Base-by-base conservation (phyloP, 1,140 invertebrate species). In the Ruditapes philippinarum region DNA sequence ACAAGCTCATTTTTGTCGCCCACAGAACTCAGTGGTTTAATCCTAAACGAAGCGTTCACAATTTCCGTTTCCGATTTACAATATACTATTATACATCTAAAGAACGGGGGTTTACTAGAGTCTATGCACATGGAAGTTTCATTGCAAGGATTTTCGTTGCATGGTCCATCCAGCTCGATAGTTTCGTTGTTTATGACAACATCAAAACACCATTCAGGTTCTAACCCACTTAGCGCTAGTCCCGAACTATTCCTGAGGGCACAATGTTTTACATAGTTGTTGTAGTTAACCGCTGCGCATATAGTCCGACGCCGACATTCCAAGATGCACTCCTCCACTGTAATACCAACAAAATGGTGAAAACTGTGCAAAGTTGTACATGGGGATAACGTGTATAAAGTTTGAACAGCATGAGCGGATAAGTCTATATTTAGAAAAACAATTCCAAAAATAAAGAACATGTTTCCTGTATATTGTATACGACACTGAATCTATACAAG, bases 271-370 rank as follows among this genome's bases (percentile, higher is more conserved):
- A 2, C 28, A 14, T 62, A 62, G 4, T 25, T 1, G 57, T 62
- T 62, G 57, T 62, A 62, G 57, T 62, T 62, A 28, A 62, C n/a
- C 28, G 57, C 57, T 14, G 22, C 57, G n/a, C 57, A 62, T 62
- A 28, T 7, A 28, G 22, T 28, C 22, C 57, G 57, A 7, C n/a
- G 57, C 7, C n/a, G 22, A 14, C 57, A 62, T 4, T 25, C 57
- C 9, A 28, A 7, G 28, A 62, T 62, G 25, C 57, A 62, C n/a
- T 62, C 57, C 7, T 25, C 7, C 5, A 62, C 57, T 62, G 57
- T 28, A 3, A 62, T 25, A 4, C 25, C 57, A 14, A 62, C 57
- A 62, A 28, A 62, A 62, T 28, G n/a, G 5, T 62, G n/a, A 28
- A 62, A 62, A 28, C 57, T 62, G 25, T 62, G 19, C 25, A 5